A percentile compares a stretch with the other conserved stretches of the same genome.
Evolutionary conservation across 2,888 invertebrate species (phyloP).

Genomic region (Agonopterix heracliana): DNA sequence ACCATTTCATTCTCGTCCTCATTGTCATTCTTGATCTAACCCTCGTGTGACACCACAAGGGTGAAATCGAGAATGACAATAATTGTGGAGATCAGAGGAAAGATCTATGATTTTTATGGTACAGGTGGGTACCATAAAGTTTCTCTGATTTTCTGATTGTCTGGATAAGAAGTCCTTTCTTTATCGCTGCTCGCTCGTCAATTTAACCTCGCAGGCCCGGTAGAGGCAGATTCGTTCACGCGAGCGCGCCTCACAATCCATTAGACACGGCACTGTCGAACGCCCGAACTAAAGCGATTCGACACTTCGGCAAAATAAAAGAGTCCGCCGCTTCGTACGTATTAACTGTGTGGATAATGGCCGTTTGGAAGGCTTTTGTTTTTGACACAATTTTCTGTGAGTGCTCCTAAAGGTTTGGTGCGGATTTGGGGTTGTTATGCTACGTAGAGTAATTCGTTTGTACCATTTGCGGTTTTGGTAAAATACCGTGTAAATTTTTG

Average conservation of each 20-base stretch:
- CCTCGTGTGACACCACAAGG: too few relatives aligned
- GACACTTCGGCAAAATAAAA: conserved; percentile 9
- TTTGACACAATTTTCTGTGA: conserved; percentile 3
- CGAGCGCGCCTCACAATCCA: conserved; percentile 14
- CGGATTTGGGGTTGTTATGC: background rate
- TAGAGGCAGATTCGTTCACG: conserved; percentile 4
- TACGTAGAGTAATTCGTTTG: background rate
- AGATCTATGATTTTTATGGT: too few relatives aligned
- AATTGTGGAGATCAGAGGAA: too few relatives aligned
- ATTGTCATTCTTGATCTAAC: too few relatives aligned
- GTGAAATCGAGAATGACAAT: too few relatives aligned
- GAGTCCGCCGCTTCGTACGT: conserved; percentile 4
- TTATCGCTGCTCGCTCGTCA: background rate
- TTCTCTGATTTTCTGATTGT: too few relatives aligned
- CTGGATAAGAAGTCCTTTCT: background rate
- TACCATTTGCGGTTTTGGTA: background rate
- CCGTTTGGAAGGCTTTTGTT: conserved; percentile 1
- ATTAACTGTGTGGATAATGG: conserved; percentile 3
- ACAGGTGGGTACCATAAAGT: too few relatives aligned
- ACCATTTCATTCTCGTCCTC: too few relatives aligned
- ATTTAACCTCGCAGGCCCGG: background rate
- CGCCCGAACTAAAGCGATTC: conserved; percentile 13
- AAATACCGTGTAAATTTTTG: background rate
- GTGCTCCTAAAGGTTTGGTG: background rate
- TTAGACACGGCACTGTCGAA: conserved; percentile 13